Conservation (phyloP, 2,888 invertebrate species). For the Balanococcus diminutus region DNA sequence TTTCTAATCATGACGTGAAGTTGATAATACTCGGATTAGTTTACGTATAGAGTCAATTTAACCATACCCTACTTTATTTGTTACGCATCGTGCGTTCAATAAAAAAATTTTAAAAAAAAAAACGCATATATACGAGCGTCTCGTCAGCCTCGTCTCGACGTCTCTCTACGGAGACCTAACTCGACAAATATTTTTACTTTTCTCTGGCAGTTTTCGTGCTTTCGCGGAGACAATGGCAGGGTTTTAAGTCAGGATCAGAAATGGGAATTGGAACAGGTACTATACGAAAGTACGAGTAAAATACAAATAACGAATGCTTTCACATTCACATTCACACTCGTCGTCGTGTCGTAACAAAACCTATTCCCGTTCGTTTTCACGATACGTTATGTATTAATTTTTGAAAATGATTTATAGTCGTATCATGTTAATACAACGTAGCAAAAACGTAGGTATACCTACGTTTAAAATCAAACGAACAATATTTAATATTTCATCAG, state of each 20-base stretch:
- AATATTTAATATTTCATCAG: constrained; percentile 14
- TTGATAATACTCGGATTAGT: no score
- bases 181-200: background rate
- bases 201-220: background rate
- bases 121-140: no score
- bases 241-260: no score
- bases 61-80: no score
- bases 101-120: no score
- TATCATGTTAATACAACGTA: background rate
- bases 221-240: background rate
- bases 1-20: no score
- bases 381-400: background rate
- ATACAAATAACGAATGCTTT: background rate
- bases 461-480: constrained; percentile 20
- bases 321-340: no score
- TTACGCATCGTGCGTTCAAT: no score
- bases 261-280: background rate
- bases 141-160: no score
- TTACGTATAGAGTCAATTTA: no score
- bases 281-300: background rate
- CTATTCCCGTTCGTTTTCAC: background rate
- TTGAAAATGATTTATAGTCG: background rate
- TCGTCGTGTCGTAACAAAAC: background rate
- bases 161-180: background rate
- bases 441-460: no score